Conservation (phyloP, 2,113 vertebrate genomes). For the Melanotaenia duboulayi region DNA sequence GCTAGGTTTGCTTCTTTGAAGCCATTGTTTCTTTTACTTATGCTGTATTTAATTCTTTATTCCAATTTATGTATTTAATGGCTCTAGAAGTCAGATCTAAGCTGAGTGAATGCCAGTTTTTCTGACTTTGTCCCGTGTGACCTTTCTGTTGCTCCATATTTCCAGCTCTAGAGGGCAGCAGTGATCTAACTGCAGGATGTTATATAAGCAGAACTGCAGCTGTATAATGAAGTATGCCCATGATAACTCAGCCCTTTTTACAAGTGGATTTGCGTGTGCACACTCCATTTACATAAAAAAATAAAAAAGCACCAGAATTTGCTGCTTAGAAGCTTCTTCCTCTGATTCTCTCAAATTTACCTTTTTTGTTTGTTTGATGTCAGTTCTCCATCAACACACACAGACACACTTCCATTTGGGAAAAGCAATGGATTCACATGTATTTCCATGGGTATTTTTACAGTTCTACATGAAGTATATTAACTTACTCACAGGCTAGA, state of each 20-base stretch:
- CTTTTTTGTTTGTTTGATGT: slow-evolving; percentile 25
- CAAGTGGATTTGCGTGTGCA: slow-evolving; percentile 64
- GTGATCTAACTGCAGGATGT: slow-evolving; percentile 41
- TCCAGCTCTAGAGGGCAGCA: slow-evolving; percentile 76
- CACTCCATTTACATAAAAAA: slow-evolving; percentile 53
- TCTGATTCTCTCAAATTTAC: slow-evolving; percentile 36
- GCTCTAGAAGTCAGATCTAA: not conserved
- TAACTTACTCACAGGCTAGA: slow-evolving; percentile 19
- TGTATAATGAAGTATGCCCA: slow-evolving; percentile 69
- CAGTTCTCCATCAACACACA: slow-evolving; percentile 4
- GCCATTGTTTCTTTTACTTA: slow-evolving; percentile 3
- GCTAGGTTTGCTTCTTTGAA: not conserved
- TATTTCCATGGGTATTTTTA: slow-evolving; percentile 22
- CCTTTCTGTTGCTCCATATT: slow-evolving; percentile 56
- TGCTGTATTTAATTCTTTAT: slow-evolving; percentile 7
- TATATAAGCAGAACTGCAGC: slow-evolving; percentile 72
- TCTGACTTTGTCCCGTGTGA: slow-evolving; percentile 72
- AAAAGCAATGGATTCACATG: slow-evolving; percentile 3
- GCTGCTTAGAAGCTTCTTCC: slow-evolving; percentile 28
- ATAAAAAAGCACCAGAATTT: slow-evolving; percentile 29
- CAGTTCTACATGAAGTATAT: not conserved
- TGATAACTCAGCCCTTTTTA: slow-evolving; percentile 68
- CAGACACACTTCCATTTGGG: not conserved
- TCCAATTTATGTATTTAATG: not conserved
- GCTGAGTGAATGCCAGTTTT: slow-evolving; percentile 12